phyloP scores from a whole-genome alignment of 2,113 vertebrate genomes.

The Murina feae region DNA sequence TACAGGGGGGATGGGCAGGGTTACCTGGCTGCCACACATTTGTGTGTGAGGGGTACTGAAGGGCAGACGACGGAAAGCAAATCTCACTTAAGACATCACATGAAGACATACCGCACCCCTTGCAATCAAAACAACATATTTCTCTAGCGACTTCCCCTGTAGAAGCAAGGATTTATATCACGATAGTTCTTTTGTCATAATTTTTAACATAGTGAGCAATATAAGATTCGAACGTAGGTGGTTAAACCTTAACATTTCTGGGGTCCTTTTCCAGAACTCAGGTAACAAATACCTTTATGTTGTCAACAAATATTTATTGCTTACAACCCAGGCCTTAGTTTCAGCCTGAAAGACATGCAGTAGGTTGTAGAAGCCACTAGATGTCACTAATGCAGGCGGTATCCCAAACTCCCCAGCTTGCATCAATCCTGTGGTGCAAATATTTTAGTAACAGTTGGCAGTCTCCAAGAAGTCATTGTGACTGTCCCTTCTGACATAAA shows the following conservation, averaged over 20 bases:
- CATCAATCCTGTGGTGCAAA: neutral
- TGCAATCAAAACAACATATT: neutral
- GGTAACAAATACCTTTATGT: neutral
- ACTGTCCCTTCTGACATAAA: neutral
- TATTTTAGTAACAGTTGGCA: neutral
- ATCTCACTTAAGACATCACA: neutral
- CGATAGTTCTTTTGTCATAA: neutral
- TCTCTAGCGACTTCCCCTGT: neutral
- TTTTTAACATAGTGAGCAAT: neutral
- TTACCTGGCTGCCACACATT: neutral
- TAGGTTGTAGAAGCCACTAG: constrained; percentile 21
- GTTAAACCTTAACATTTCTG: neutral
- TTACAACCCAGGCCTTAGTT: neutral
- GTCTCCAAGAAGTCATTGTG: neutral
- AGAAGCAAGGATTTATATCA: neutral
- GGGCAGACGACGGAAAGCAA: neutral
- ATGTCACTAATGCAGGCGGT: constrained; percentile 55
- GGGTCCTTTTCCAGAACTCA: neutral
- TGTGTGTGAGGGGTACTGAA: neutral
- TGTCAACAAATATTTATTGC: neutral
- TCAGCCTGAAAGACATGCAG: neutral
- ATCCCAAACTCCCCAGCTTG: neutral
- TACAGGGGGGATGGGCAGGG: accelerated
- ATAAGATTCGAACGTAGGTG: neutral
- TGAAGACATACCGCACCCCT: neutral